Evolutionary conservation across 2,888 invertebrate species (phyloP).

Genomic region (Criorhina ranunculi): DNA sequence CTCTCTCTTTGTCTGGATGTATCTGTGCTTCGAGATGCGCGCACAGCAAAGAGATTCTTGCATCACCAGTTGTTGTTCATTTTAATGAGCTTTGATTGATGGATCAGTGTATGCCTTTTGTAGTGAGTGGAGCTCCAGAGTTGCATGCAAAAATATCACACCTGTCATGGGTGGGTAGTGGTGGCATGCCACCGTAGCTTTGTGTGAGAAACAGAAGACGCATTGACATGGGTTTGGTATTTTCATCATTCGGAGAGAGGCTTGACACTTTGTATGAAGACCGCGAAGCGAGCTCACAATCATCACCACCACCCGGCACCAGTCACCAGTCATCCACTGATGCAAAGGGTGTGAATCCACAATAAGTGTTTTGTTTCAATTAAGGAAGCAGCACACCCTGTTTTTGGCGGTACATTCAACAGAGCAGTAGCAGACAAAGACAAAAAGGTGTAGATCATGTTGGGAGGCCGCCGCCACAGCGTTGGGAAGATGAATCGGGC

Average conservation of each 20-base stretch:
- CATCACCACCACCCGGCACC: slow-evolving; percentile 32
- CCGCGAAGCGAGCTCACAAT: slow-evolving; percentile 39
- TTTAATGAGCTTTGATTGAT: slow-evolving; percentile 77
- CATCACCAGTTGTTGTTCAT: slow-evolving; percentile 70
- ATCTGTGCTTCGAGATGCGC: not conserved
- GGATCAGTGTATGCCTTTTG: slow-evolving; percentile 56
- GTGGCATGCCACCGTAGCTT: slow-evolving; percentile 62
- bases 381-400: slow-evolving; percentile 75
- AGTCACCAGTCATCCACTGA: slow-evolving; percentile 46
- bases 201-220: slow-evolving; percentile 36
- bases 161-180: slow-evolving; percentile 75
- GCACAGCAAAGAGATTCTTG: slow-evolving; percentile 41
- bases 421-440: slow-evolving; percentile 48
- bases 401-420: slow-evolving; percentile 32
- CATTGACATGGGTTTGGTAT: slow-evolving; percentile 74
- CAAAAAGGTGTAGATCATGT: slow-evolving; percentile 47
- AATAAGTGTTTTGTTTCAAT: slow-evolving; percentile 74
- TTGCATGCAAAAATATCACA: slow-evolving; percentile 69
- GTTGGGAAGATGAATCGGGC: slow-evolving; percentile 63
- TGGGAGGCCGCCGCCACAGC: slow-evolving; percentile 9
- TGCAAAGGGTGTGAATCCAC: slow-evolving; percentile 67
- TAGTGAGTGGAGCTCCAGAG: not conserved
- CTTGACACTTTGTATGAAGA: slow-evolving; percentile 68
- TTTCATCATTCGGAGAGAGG: slow-evolving; percentile 48
- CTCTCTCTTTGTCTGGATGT: slow-evolving; percentile 19